Evolutionary conservation across 2,888 invertebrate genomes (phyloP).

Genomic region (Cloeon dipterum): DNA sequence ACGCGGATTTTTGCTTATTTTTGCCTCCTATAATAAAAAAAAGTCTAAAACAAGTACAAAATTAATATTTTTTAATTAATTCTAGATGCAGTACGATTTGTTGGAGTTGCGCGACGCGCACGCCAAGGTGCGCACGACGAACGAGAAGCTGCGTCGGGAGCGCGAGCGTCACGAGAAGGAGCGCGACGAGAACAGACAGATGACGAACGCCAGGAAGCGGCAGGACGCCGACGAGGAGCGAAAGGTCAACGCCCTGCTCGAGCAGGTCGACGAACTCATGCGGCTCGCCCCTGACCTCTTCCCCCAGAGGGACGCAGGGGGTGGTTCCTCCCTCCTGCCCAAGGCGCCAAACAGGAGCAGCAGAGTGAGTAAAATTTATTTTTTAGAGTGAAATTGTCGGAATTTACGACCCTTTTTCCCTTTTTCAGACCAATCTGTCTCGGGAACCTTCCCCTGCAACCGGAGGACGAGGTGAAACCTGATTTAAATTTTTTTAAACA

Average conservation of each 20-base stretch:
- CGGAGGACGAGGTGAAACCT: constrained; percentile 10
- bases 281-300: constrained; percentile 50
- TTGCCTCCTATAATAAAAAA: too few species aligned
- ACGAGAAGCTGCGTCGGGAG: constrained; percentile 71
- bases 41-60: too few species aligned
- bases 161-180: constrained; percentile 68
- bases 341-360: constrained; percentile 45
- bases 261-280: constrained; percentile 54
- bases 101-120: constrained; percentile 76
- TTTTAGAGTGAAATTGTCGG: neutral
- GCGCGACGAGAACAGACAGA: constrained; percentile 31
- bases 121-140: constrained; percentile 72
- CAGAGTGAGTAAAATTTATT: constrained; percentile 20
- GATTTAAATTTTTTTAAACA: too few species aligned
- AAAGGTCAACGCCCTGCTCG: constrained; percentile 44
- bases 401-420: too few species aligned
- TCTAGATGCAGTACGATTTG: constrained; percentile 60
- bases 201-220: constrained; percentile 23
- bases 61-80: neutral
- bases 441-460: constrained; percentile 40
- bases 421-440: constrained; percentile 35
- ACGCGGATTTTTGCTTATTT: too few species aligned
- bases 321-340: constrained; percentile 29
- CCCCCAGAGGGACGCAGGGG: constrained; percentile 19
- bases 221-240: constrained; percentile 42